Evolutionary conservation across 2,113 vertebrate species (phyloP).

Genomic region (Myrmecophaga tridactyla): DNA sequence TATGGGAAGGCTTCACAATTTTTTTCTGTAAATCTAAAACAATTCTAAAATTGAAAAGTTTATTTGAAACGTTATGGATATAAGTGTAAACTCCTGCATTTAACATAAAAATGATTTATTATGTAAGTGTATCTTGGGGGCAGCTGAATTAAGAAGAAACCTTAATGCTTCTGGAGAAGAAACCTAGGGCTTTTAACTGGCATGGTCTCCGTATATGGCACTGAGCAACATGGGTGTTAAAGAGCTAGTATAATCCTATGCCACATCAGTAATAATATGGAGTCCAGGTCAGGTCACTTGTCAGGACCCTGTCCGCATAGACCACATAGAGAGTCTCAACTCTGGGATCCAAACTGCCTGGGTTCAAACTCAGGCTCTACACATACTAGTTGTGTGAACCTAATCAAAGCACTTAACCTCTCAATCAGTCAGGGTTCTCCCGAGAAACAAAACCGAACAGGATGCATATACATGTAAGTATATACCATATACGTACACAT

Average conservation of each 20-base stretch:
- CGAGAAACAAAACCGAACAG: no score
- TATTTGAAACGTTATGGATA: not conserved
- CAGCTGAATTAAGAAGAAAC: not conserved
- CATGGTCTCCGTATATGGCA: not conserved
- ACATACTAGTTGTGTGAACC: not conserved
- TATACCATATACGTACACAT: no score
- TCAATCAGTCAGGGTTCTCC: not conserved
- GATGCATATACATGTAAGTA: no score
- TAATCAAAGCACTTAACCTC: not conserved
- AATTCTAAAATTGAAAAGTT: not conserved
- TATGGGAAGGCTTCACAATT: not conserved
- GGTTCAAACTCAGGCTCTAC: not conserved
- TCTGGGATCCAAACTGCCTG: not conserved
- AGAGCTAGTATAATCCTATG: accelerated
- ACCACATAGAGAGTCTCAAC: not conserved
- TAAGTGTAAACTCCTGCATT: not conserved
- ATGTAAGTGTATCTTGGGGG: not conserved
- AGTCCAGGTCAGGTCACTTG: not conserved
- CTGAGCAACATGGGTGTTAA: not conserved
- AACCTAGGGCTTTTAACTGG: not conserved
- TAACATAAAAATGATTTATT: not conserved
- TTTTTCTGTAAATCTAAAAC: slow-evolving; percentile 12
- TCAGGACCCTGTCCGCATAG: not conserved
- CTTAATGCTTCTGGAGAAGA: not conserved
- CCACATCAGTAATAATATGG: accelerated